Evolutionary conservation across 1,140 invertebrate species (phyloP), one percentile per base, ranked within the genome.

Genomic region (Pogonomyrmex barbatus): DNA sequence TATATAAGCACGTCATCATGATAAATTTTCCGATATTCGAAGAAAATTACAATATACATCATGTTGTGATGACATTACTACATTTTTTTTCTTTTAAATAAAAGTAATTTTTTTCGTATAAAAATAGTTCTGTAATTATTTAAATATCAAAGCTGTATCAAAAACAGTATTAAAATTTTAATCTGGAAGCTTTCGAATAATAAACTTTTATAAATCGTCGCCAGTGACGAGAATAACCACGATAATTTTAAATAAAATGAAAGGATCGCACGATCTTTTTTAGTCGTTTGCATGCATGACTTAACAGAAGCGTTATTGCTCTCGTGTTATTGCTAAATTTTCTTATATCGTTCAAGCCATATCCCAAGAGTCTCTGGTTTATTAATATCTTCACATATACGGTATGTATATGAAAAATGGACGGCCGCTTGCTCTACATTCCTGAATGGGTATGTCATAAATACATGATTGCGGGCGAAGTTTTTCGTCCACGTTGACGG

Each of bases 191-290:
- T 33, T n/a, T 36, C 36, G 24, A 30, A 71, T 71, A 71, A n/a
- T 47, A 71, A 58, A 58, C 17, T 71, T 70, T 70, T 45, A 58
- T 81, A 58, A 82, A 71, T 71, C 6, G 17, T 36, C 33, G 30
- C 17, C 33, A 8, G 30, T 2, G 30, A 47, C 4, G 12, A 68
- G 5, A 68, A n/a, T 39, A 24, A 24, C 1, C 36, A 12, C 12
- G 62, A 65, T 79, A 67, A 67, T 79, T 79, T 67, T 68, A 79
- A 68, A 54, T 73, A 50, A 84, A 75, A 73, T 2, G 12, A 83
- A 77, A 76, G 3, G 5, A 54, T 65, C 58, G 45, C 14, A 6
- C 12, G 50, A 63, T 65, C 39, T 75, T 45, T 50, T 62, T 52
- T 10, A 2, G n/a, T 85, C n/a, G 6, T 78, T 85, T 67, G 39